These are phyloP conservation scores for Zaprionus capensis DNA, from an alignment of 1,140 invertebrate genomes.

Conservation along the genomic window DNA sequence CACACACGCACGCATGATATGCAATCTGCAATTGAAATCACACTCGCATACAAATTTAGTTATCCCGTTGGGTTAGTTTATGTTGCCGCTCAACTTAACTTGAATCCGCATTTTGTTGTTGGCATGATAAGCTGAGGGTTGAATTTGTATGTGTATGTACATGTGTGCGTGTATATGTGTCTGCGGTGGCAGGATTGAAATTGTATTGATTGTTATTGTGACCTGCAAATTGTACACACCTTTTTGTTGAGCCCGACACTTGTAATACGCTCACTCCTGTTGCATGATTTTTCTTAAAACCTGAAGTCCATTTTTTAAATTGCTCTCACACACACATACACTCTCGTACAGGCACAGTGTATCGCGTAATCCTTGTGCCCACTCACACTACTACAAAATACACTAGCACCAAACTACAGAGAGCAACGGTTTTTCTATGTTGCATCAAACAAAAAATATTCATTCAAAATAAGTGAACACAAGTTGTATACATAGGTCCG, in stretches of 20 bases:
- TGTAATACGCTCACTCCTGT: constrained; percentile 14
- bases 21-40: constrained; percentile 34
- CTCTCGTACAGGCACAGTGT: neutral
- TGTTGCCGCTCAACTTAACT: constrained; percentile 38
- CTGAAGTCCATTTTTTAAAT: constrained; percentile 7
- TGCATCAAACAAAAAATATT: constrained; percentile 3
- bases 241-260: constrained; percentile 26
- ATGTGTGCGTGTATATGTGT: neutral
- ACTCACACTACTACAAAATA: neutral
- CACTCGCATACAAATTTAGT: constrained; percentile 26
- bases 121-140: constrained; percentile 44
- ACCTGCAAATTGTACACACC: constrained; percentile 33
- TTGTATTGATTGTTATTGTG: constrained; percentile 41
- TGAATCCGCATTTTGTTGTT: constrained; percentile 43
- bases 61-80: constrained; percentile 33
- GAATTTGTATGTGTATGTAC: constrained; percentile 19
- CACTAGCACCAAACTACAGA: neutral
- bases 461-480: constrained; percentile 2
- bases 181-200: constrained; percentile 25
- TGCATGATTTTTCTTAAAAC: constrained; percentile 3
- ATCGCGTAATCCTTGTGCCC: constrained; percentile 1
- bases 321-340: constrained; percentile 12
- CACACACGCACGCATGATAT: constrained; percentile 20
- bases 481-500: neutral
- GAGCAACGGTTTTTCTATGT: neutral